Evolutionary conservation across 2,797 vertebrate species (phyloP), one percentile per base, ranked within the genome.

Genomic region (Acanthurus leucopareius): DNA sequence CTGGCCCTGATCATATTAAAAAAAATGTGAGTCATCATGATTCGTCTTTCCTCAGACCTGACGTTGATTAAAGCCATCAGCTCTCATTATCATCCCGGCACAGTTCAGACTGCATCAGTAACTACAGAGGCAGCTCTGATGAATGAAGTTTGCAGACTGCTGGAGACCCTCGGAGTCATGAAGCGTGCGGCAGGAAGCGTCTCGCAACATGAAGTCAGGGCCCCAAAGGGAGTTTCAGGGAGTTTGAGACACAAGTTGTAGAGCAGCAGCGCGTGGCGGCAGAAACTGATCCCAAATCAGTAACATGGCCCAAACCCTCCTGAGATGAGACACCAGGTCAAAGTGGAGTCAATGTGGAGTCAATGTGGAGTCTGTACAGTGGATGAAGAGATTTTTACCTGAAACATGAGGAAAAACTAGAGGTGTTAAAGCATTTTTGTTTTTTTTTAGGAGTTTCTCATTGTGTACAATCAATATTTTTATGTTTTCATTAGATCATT

Each of bases 201-300:
- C 74, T 80, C 16, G 19, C 61, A 52, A 57, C 57, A 44, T 28
- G 71, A 68, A 69, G 44, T 40, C 51, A 3, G 49, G 61, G 67
- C 64, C 80, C 86, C 79, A 28, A 44, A 7, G 83, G 80, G 82
- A 64, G 75, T 71, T 63, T 58, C 40, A 51, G 69, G 63, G 72
- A 53, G 71, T 78, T 56, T 40, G 47, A 63, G 69, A 65, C 63
- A 45, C 53, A 82, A 64, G 66, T 67, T 73, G 69, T 75, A 35
- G 75, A 40, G 77, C 79, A 72, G 40, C 63, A 44, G 76, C 16
- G 80, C 79, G 63, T 60, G 85, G 73, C 44, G 28, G 59, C 71
- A 65, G 65, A 77, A 88, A 79, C 84, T 81, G 89, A 90, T 82
- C 77, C 63, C 67, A 69, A 81, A 87, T 85, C 89, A 80, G 75